Conservation (phyloP, 2,888 invertebrate genomes). For the Abrostola tripartita region DNA sequence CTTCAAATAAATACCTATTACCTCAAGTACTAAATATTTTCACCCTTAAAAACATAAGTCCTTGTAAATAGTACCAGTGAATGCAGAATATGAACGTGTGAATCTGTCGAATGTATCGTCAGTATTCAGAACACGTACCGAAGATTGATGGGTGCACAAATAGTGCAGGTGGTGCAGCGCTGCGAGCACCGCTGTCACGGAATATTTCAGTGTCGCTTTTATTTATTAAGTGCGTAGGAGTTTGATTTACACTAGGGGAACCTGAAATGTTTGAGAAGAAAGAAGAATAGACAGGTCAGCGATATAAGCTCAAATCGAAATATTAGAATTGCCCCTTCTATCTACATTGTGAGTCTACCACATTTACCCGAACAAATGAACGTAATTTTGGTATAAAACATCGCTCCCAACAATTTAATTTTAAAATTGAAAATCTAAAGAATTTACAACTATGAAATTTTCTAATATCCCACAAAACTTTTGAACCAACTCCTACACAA, state of each 20-base stretch:
- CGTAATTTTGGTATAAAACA: too few species aligned
- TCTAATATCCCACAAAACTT: background rate
- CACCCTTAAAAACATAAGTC: background rate
- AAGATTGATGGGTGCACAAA: slow-evolving; percentile 53
- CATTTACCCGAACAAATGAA: too few species aligned
- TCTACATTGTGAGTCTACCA: too few species aligned
- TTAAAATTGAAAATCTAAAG: too few species aligned
- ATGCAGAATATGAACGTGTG: slow-evolving; percentile 30
- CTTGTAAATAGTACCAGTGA: slow-evolving; percentile 3
- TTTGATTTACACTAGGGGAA: slow-evolving; percentile 10
- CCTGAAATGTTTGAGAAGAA: background rate
- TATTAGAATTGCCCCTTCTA: background rate
- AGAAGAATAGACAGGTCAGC: background rate
- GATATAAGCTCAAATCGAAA: background rate
- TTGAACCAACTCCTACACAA: background rate
- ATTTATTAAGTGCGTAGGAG: slow-evolving; percentile 31
- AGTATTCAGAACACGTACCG: slow-evolving; percentile 38
- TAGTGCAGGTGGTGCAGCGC: slow-evolving; percentile 48
- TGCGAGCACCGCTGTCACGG: slow-evolving; percentile 10
- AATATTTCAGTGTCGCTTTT: slow-evolving; percentile 15
- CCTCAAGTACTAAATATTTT: too few species aligned
- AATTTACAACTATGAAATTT: too few species aligned
- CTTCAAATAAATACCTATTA: too few species aligned
- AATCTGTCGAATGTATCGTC: slow-evolving; percentile 8
- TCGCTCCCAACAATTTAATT: too few species aligned